Percentiles rank a stretch among this genome's conserved stretches.
Evolutionary conservation across 2,797 vertebrate species (phyloP).

Genomic region (Myiotriccus ornatus): DNA sequence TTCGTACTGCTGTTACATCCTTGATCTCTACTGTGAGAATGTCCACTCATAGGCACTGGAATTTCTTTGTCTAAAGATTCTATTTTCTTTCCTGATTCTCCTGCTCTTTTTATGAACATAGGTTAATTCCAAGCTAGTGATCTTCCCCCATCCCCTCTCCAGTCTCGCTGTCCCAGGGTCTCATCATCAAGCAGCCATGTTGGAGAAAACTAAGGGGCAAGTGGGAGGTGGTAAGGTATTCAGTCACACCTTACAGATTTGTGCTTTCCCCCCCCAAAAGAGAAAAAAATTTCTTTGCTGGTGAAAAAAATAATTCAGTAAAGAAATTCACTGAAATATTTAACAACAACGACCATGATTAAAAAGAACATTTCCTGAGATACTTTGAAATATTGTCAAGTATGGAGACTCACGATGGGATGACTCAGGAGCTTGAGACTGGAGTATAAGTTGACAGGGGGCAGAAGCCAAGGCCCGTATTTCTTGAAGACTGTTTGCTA

Average conservation of each 20-base stretch:
- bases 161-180: neutral
- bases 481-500: neutral
- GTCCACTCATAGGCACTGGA: neutral
- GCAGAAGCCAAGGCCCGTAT: neutral
- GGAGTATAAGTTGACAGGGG: neutral
- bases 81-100: neutral
- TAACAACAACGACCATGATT: neutral
- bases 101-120: neutral
- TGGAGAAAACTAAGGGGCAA: neutral
- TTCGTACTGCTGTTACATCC: rapidly evolving
- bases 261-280: neutral
- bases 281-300: neutral
- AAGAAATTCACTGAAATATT: neutral
- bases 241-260: neutral
- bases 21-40: neutral
- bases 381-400: neutral
- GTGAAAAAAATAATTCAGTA: neutral
- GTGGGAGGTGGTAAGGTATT: neutral
- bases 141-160: neutral
- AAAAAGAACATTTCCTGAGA: neutral
- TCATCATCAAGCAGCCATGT: neutral
- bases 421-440: neutral
- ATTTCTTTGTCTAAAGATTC: neutral
- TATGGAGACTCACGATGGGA: neutral
- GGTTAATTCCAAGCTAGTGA: neutral